Percentiles rank a stretch among this genome's conserved stretches.
Conservation (phyloP, 2,113 vertebrate species). For the Lethenteron camtschaticum region DNA sequence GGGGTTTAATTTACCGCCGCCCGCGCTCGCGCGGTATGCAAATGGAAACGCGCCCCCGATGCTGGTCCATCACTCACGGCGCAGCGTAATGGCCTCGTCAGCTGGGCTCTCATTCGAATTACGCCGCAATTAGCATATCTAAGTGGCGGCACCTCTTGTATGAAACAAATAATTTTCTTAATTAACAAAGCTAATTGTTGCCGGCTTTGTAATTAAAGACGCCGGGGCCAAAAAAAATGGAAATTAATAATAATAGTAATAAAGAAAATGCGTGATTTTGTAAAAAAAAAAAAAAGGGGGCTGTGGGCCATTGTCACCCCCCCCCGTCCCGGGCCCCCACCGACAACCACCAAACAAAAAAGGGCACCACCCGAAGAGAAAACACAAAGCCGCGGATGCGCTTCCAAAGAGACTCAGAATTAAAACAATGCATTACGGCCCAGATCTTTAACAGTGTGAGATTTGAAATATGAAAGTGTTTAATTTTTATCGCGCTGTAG, state of each 20-base stretch:
- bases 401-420: background rate
- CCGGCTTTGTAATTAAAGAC: conserved; percentile 94
- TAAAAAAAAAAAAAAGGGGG: conserved; percentile 41
- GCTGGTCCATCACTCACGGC: background rate
- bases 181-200: conserved; percentile 99
- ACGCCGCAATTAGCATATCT: conserved; percentile 99
- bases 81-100: background rate
- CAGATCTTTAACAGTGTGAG: conserved; percentile 71
- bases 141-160: conserved; percentile 99
- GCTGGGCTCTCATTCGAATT: conserved; percentile 98
- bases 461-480: conserved; percentile 98
- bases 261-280: conserved; percentile 43
- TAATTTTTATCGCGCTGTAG: conserved; percentile 99
- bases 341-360: background rate
- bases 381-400: background rate
- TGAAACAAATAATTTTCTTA: conserved; percentile 99
- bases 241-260: conserved; percentile 39
- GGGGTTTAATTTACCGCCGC: conserved; percentile 4
- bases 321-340: background rate
- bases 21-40: too few relatives aligned
- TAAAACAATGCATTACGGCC: conserved; percentile 1
- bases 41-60: too few relatives aligned
- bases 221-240: conserved; percentile 46
- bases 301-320: conserved; percentile 25
- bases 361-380: background rate